These are phyloP conservation scores for Pleuronectes platessa DNA, from an alignment of 2,113 vertebrate genomes.

Conservation along the genomic window DNA sequence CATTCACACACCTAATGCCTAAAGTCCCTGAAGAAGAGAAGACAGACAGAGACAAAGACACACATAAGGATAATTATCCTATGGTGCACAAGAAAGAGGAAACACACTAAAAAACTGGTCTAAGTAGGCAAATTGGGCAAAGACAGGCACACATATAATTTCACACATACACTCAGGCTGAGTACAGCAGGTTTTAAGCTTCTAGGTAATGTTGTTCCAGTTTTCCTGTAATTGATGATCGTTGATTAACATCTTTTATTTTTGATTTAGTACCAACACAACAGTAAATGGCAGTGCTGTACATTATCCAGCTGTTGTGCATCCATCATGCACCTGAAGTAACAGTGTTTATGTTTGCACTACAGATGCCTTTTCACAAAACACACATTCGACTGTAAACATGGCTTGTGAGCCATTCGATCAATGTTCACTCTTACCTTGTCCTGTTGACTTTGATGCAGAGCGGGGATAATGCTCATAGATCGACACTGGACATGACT, in stretches of 20 bases:
- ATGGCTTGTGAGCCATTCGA: constrained; percentile 5
- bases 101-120: neutral
- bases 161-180: neutral
- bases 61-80: neutral
- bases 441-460: neutral
- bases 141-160: neutral
- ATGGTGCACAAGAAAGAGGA: constrained; percentile 2
- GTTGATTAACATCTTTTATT: neutral
- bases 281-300: neutral
- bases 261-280: neutral
- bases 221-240: neutral
- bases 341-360: constrained; percentile 11
- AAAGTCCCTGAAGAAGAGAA: neutral
- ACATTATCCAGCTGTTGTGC: constrained; percentile 9
- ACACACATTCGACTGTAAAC: neutral
- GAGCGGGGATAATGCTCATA: neutral
- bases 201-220: neutral
- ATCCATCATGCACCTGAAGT: constrained; percentile 4
- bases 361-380: neutral
- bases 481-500: neutral
- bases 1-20: neutral
- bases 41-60: neutral
- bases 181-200: neutral
- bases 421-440: neutral
- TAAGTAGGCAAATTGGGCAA: neutral